phyloP scores from a whole-genome alignment of 2,113 vertebrate genomes.

The Phodopus roborovskii region DNA sequence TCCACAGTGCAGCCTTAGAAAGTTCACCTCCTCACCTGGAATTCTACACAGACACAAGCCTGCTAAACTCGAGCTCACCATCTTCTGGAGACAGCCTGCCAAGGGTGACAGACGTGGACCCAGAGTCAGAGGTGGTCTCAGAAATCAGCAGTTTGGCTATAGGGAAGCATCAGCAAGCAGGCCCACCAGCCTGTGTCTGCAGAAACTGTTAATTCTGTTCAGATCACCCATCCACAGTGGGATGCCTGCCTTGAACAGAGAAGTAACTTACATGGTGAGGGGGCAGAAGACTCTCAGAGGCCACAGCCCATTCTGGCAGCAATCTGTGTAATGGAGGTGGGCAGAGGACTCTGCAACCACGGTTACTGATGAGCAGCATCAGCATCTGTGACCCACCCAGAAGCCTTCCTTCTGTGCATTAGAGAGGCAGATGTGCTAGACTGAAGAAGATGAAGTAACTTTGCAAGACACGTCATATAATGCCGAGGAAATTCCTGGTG shows the following conservation, averaged over 20 bases:
- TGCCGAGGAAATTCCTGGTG: neutral
- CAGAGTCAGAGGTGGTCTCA: neutral
- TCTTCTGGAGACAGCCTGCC: neutral
- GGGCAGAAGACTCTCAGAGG: neutral
- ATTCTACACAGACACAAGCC: neutral
- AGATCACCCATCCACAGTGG: neutral
- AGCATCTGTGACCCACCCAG: neutral
- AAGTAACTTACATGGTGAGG: neutral
- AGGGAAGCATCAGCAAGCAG: neutral
- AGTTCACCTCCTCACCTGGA: neutral
- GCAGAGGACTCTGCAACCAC: neutral
- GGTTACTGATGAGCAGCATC: neutral
- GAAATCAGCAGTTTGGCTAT: neutral
- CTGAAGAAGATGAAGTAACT: neutral
- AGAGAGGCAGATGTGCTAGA: neutral
- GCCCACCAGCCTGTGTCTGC: neutral
- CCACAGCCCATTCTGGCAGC: neutral
- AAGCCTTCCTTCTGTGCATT: neutral
- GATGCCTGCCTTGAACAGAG: neutral
- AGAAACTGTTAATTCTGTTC: neutral
- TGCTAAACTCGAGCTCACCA: neutral
- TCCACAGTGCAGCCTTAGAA: constrained; percentile 28
- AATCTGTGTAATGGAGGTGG: neutral
- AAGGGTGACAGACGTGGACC: neutral
- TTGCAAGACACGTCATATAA: neutral